Conservation (phyloP, 2,888 invertebrate species). For the Dolichopus griseipennis region DNA sequence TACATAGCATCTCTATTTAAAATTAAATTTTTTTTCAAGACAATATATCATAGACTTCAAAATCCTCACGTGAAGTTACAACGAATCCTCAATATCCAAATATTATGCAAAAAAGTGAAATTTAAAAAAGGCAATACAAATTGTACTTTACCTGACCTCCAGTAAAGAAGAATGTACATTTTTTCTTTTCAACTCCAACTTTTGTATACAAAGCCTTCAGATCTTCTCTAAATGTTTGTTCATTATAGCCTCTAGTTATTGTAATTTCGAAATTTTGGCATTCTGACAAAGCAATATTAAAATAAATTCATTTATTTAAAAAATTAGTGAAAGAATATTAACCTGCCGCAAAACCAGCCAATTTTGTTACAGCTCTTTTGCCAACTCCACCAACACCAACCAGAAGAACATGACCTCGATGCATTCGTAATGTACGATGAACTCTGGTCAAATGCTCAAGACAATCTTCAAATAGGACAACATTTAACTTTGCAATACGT, state of each 20-base stretch:
- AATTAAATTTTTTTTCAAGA: no score
- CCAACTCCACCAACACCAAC: slow-evolving; percentile 88
- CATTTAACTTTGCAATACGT: slow-evolving; percentile 58
- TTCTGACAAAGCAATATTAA: slow-evolving; percentile 37
- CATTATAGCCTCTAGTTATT: slow-evolving; percentile 77
- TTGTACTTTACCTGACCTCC: slow-evolving; percentile 58
- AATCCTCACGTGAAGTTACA: no score
- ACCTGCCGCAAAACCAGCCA: slow-evolving; percentile 78
- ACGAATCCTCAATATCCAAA: no score
- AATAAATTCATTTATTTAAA: not conserved
- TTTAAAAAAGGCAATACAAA: no score
- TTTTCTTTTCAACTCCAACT: slow-evolving; percentile 70
- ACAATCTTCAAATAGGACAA: slow-evolving; percentile 87
- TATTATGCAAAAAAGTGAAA: no score
- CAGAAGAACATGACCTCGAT: slow-evolving; percentile 69
- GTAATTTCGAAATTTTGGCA: slow-evolving; percentile 76
- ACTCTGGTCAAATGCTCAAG: slow-evolving; percentile 82
- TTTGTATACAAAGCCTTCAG: slow-evolving; percentile 68
- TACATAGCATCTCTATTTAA: no score
- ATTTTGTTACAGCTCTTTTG: slow-evolving; percentile 68
- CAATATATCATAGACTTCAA: no score
- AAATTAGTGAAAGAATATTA: slow-evolving; percentile 2
- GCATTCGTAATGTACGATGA: slow-evolving; percentile 73
- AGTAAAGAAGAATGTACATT: slow-evolving; percentile 73
- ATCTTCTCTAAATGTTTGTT: slow-evolving; percentile 75